Percentiles rank a stretch among this genome's conserved stretches.
Conservation (phyloP, 2,113 vertebrate species). For the Neotoma lepida region DNA sequence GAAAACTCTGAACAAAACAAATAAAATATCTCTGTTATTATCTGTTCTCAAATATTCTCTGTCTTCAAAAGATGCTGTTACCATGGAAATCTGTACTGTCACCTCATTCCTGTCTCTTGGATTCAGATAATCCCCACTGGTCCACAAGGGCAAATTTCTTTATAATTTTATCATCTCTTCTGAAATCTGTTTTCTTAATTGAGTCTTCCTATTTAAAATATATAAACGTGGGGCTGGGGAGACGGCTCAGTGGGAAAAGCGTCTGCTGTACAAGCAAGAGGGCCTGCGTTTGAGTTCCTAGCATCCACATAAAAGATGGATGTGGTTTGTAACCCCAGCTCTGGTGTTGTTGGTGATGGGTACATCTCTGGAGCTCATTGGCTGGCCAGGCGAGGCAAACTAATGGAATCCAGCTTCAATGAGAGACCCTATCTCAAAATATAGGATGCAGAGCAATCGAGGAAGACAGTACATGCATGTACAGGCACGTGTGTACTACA, state of each 20-base stretch:
- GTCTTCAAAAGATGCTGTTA: not conserved
- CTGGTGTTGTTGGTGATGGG: too few relatives aligned
- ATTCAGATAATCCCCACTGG: not conserved
- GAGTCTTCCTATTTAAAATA: not conserved
- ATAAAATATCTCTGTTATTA: not conserved
- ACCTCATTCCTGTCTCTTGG: not conserved
- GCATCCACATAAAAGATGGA: not conserved
- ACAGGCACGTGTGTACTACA: not conserved
- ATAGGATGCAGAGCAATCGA: not conserved
- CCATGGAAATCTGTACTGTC: not conserved
- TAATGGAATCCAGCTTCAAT: not conserved
- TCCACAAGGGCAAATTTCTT: not conserved
- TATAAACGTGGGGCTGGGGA: not conserved
- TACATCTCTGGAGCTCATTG: too few relatives aligned
- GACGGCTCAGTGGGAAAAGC: not conserved
- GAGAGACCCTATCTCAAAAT: not conserved
- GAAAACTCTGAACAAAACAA: not conserved
- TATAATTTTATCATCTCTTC: not conserved
- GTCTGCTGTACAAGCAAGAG: not conserved
- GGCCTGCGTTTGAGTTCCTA: not conserved
- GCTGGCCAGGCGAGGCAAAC: too few relatives aligned
- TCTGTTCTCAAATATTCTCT: not conserved
- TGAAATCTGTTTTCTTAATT: not conserved
- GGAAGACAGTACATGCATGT: not conserved
- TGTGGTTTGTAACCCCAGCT: not conserved